Conservation (phyloP, 2,888 invertebrate species). For the Drosophila infuscata region DNA sequence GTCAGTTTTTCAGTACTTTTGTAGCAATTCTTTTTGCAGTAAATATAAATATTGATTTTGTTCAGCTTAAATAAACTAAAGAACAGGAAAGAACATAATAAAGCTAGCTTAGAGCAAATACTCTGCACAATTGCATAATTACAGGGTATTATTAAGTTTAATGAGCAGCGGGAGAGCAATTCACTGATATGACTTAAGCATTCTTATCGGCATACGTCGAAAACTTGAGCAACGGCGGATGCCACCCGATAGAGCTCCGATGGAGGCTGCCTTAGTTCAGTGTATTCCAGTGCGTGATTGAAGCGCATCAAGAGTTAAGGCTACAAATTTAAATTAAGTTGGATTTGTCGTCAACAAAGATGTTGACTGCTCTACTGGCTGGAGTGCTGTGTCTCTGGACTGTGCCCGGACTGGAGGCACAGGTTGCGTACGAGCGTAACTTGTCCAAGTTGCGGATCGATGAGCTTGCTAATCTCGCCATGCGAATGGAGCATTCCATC, state of each 20-base stretch:
- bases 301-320: slow-evolving; percentile 20
- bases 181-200: slow-evolving; percentile 49
- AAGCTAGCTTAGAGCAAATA: neutral
- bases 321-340: slow-evolving; percentile 4
- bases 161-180: slow-evolving; percentile 54
- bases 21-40: neutral
- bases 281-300: slow-evolving; percentile 33
- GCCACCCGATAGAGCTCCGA: slow-evolving; percentile 32
- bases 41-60: neutral
- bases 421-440: slow-evolving; percentile 73
- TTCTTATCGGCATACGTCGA: slow-evolving; percentile 48
- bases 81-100: neutral
- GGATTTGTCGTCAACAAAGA: slow-evolving; percentile 7
- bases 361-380: slow-evolving; percentile 27
- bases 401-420: slow-evolving; percentile 32
- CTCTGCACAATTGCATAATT: neutral
- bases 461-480: slow-evolving; percentile 75
- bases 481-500: slow-evolving; percentile 75
- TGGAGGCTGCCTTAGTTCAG: slow-evolving; percentile 28
- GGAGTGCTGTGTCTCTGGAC: slow-evolving; percentile 30
- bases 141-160: slow-evolving; percentile 32
- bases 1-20: neutral
- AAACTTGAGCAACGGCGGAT: slow-evolving; percentile 47
- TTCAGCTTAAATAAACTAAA: neutral
- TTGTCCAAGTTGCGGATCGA: slow-evolving; percentile 78